These are phyloP conservation scores for Lepidochitona cinerea DNA, from an alignment of 2,888 invertebrate species.

Conservation along the genomic window DNA sequence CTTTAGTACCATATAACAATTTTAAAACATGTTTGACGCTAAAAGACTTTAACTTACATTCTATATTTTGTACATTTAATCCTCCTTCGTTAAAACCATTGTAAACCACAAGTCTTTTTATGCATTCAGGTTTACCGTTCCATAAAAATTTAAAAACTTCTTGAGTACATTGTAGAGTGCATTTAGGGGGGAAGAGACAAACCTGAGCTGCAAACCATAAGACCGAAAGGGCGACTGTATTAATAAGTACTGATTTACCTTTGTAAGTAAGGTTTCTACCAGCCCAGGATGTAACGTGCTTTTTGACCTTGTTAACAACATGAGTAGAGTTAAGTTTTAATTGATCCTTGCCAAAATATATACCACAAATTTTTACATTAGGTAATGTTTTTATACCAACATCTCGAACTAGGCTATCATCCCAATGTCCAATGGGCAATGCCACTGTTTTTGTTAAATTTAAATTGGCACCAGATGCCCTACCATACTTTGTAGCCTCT, in stretches of 20 bases:
- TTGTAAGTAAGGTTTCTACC: background rate
- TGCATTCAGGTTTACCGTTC: background rate
- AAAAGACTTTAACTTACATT: background rate
- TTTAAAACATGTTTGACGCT: background rate
- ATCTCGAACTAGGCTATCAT: too few species aligned
- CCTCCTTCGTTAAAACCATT: background rate
- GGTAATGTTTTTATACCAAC: too few species aligned
- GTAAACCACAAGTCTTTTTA: background rate
- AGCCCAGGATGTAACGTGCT: background rate
- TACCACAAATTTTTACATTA: too few species aligned
- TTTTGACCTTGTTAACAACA: background rate
- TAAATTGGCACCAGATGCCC: slow-evolving; percentile 26
- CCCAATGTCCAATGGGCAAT: slow-evolving; percentile 26
- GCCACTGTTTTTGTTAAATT: slow-evolving; percentile 30
- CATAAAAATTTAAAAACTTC: background rate
- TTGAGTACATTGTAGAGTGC: background rate
- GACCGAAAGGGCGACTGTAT: background rate
- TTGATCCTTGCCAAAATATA: background rate
- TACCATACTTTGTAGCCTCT: background rate
- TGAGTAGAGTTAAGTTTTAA: background rate
- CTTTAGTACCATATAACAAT: background rate
- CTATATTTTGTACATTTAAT: background rate
- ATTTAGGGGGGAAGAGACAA: background rate
- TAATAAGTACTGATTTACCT: background rate
- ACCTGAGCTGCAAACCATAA: background rate